Conservation (phyloP, 1,140 invertebrate species). For the Temnothorax curvispinosus region DNA sequence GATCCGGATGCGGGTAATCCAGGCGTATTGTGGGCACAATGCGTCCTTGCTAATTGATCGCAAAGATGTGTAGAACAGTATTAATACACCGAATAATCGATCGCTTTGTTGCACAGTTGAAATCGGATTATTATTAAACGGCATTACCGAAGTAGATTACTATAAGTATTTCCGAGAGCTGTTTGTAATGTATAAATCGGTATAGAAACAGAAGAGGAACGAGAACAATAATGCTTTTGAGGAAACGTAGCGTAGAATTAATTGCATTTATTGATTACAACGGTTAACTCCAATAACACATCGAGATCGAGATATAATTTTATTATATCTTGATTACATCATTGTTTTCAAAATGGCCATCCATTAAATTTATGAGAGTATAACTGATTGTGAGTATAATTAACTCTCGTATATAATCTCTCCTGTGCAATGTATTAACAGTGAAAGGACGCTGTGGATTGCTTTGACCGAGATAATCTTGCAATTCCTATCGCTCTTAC, state of each 20-base stretch:
- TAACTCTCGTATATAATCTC: background rate
- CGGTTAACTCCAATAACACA: background rate
- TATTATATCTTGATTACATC: constrained; percentile 5
- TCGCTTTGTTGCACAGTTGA: background rate
- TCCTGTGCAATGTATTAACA: background rate
- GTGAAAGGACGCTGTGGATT: constrained; percentile 13
- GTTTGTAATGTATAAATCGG: background rate
- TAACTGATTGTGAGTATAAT: background rate
- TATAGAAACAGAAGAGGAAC: background rate
- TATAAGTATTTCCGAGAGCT: background rate
- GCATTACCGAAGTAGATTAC: background rate
- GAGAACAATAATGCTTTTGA: background rate
- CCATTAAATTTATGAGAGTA: constrained; percentile 5
- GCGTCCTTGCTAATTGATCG: constrained; percentile 15
- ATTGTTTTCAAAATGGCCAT: constrained; percentile 4
- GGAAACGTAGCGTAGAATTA: background rate
- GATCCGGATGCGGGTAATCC: background rate
- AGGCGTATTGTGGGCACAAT: background rate
- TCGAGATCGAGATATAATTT: background rate
- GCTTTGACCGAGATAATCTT: background rate
- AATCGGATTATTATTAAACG: constrained; percentile 24
- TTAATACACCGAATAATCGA: background rate
- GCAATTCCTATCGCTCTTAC: background rate
- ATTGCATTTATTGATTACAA: constrained; percentile 15
- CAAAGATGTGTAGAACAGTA: background rate